Conservation (phyloP, 2,113 vertebrate genomes). For the Megaceryle maxima region DNA sequence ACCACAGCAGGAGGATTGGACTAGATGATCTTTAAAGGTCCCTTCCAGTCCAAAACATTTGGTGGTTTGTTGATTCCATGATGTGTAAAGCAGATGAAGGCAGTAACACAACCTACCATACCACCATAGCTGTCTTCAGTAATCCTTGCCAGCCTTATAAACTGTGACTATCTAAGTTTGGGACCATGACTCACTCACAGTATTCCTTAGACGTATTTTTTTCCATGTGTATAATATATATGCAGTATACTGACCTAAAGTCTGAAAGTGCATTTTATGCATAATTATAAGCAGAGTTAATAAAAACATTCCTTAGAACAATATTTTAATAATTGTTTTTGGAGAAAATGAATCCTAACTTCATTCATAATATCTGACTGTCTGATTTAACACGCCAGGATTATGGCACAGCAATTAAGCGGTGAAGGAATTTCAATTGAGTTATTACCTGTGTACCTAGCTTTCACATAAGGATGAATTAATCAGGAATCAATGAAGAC, state of each 20-base stretch:
- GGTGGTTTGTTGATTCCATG: neutral
- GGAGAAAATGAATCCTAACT: neutral
- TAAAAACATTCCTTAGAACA: neutral
- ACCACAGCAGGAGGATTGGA: neutral
- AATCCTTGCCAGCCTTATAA: neutral
- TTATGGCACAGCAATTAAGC: constrained; percentile 18
- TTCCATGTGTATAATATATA: neutral
- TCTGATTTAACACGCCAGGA: neutral
- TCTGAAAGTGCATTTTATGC: neutral
- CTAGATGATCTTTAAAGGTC: neutral
- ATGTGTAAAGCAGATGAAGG: neutral
- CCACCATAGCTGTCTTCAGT: neutral
- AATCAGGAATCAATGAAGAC: constrained; percentile 43
- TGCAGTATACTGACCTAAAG: neutral
- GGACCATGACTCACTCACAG: neutral
- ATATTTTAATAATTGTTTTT: neutral
- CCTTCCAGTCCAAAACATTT: neutral
- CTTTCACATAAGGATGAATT: constrained; percentile 1
- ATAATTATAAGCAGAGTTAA: neutral
- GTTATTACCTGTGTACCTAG: constrained; percentile 34
- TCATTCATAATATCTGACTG: constrained; percentile 1
- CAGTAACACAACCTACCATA: neutral
- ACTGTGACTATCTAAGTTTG: neutral
- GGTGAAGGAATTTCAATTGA: constrained; percentile 36
- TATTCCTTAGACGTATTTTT: neutral